A percentile compares a stretch with the other conserved stretches of the same genome.
Evolutionary conservation across 1,140 invertebrate genomes (phyloP).

Genomic region (Hyles euphorbiae): DNA sequence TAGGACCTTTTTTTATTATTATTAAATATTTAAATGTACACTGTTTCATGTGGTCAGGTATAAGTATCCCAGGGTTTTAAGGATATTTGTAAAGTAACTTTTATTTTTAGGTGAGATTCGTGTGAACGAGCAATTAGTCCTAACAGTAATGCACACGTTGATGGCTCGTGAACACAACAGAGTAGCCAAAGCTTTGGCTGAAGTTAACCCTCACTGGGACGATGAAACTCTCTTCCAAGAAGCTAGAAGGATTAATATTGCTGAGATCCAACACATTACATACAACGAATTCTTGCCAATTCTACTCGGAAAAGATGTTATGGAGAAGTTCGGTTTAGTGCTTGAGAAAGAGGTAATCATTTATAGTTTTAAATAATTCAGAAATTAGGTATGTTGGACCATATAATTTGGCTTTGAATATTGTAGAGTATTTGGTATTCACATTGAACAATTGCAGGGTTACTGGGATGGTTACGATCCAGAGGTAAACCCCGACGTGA

Average conservation of each 20-base stretch:
- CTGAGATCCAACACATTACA: constrained; percentile 94
- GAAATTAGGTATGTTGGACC: background rate
- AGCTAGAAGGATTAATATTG: constrained; percentile 90
- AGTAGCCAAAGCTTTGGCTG: constrained; percentile 83
- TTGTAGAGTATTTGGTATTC: background rate
- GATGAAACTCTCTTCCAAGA: constrained; percentile 97
- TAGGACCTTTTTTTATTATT: too few species aligned
- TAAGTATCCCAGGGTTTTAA: too few species aligned
- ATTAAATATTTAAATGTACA: too few species aligned
- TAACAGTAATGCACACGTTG: constrained; percentile 93
- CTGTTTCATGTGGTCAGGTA: too few species aligned
- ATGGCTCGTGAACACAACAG: constrained; percentile 93
- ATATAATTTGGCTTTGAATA: background rate
- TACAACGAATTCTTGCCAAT: constrained; percentile 97
- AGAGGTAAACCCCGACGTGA: constrained; percentile 89
- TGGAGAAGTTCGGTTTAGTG: constrained; percentile 92
- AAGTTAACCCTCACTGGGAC: constrained; percentile 95
- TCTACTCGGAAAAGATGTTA: constrained; percentile 93
- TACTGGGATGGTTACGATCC: constrained; percentile 94
- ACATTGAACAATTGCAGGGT: constrained; percentile 73
- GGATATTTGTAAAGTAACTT: too few species aligned
- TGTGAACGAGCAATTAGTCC: constrained; percentile 93
- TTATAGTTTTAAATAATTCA: background rate
- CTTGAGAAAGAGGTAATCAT: constrained; percentile 85
- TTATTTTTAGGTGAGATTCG: constrained; percentile 87